phyloP scores from a whole-genome alignment of 2,113 vertebrate species.

The Ginglymostoma cirratum region DNA sequence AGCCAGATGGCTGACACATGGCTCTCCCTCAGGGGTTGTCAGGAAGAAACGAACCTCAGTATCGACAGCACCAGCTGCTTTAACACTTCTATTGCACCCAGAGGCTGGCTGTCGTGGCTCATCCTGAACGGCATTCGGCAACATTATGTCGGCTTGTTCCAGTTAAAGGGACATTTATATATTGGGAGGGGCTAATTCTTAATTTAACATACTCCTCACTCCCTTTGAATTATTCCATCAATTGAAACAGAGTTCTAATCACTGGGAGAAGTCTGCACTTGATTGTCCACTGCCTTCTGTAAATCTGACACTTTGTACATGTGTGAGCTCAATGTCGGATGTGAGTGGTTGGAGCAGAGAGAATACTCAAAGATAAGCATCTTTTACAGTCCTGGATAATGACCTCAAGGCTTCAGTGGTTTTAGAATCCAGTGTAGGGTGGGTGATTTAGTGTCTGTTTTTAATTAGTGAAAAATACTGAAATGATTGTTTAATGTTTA shows the following conservation, averaged over 20 bases:
- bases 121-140: not conserved
- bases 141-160: not conserved
- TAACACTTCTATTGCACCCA: not conserved
- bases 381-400: not conserved
- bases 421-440: not conserved
- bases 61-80: constrained; percentile 4
- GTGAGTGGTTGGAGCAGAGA: not conserved
- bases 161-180: not conserved
- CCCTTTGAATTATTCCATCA: not conserved
- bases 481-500: not conserved
- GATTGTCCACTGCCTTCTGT: not conserved
- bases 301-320: not conserved
- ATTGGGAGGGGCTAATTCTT: not conserved
- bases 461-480: not conserved
- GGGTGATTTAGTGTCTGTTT: not conserved
- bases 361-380: not conserved
- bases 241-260: not conserved
- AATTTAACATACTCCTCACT: not conserved
- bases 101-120: not conserved
- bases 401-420: not conserved
- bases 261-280: not conserved
- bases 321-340: constrained; percentile 11
- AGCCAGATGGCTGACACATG: constrained; percentile 28
- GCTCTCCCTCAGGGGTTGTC: constrained; percentile 21
- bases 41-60: not conserved